Evolutionary conservation across 92 coral and sea anemone species (phyloP).

Genomic region (Zoanthus sansibaricus): DNA sequence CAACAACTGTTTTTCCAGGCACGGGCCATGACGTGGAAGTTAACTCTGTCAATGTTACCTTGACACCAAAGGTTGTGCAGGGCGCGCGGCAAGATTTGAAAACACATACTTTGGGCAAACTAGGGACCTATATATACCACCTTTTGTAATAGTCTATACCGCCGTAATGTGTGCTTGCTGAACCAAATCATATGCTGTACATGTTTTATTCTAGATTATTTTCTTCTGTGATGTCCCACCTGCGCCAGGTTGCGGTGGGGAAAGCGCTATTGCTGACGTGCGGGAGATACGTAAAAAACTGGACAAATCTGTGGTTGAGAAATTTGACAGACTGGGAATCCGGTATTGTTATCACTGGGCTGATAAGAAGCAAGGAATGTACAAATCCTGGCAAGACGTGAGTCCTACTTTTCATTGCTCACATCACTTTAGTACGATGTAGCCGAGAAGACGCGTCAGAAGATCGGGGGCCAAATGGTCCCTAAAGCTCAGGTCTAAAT

Average conservation of each 20-base stretch:
- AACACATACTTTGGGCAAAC: too few species aligned
- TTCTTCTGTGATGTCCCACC: constrained; percentile 64
- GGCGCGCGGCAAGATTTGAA: too few species aligned
- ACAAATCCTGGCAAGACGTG: constrained; percentile 68
- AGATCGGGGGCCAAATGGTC: too few species aligned
- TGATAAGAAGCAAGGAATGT: constrained; percentile 49
- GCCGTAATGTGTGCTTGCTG: background rate
- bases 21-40: too few species aligned
- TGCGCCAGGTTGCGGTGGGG: constrained; percentile 62
- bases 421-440: too few species aligned
- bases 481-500: too few species aligned
- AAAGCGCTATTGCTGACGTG: constrained; percentile 52
- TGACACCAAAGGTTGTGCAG: too few species aligned
- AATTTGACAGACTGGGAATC: constrained; percentile 53
- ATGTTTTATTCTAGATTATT: constrained; percentile 28
- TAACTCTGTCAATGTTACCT: too few species aligned
- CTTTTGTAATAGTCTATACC: background rate
- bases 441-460: too few species aligned
- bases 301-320: constrained; percentile 52
- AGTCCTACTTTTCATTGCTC: background rate
- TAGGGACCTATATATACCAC: too few species aligned
- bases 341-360: constrained; percentile 63
- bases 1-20: too few species aligned
- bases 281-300: constrained; percentile 61
- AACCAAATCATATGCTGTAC: background rate